phyloP scores from a whole-genome alignment of 2,797 vertebrate genomes.

The Caiman crocodilus region DNA sequence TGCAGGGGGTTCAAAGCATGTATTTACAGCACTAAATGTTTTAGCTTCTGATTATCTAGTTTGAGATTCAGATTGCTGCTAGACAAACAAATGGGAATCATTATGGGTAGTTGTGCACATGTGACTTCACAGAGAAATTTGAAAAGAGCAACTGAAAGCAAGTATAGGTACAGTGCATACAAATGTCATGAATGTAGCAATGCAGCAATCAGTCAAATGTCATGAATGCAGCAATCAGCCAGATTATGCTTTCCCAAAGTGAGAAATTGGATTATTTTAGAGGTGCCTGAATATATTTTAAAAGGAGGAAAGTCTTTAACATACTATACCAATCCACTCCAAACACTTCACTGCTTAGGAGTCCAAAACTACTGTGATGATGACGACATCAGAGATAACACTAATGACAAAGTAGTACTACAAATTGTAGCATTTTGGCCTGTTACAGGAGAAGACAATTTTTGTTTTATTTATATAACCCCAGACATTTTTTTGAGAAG shows the following conservation, averaged over 20 bases:
- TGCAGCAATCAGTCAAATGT: background rate
- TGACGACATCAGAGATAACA: too few species aligned
- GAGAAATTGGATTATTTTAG: background rate
- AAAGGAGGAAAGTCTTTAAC: too few species aligned
- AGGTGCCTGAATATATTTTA: background rate
- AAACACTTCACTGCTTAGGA: too few species aligned
- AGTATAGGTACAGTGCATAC: too few species aligned
- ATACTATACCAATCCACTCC: too few species aligned
- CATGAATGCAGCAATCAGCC: background rate
- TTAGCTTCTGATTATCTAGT: background rate
- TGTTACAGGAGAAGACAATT: background rate
- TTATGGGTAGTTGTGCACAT: background rate
- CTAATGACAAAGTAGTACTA: background rate
- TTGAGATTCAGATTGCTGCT: background rate
- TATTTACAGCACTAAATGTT: background rate
- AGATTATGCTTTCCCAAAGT: background rate
- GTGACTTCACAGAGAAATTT: background rate
- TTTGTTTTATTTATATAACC: too few species aligned
- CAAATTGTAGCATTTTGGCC: rapidly evolving
- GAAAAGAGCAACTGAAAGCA: background rate
- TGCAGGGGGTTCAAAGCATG: background rate
- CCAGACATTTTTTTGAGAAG: background rate
- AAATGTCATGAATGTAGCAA: background rate
- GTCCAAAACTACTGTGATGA: too few species aligned
- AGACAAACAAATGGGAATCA: background rate